Evolutionary conservation across 2,888 invertebrate genomes (phyloP).

Genomic region (Drosophila kanekoi): DNA sequence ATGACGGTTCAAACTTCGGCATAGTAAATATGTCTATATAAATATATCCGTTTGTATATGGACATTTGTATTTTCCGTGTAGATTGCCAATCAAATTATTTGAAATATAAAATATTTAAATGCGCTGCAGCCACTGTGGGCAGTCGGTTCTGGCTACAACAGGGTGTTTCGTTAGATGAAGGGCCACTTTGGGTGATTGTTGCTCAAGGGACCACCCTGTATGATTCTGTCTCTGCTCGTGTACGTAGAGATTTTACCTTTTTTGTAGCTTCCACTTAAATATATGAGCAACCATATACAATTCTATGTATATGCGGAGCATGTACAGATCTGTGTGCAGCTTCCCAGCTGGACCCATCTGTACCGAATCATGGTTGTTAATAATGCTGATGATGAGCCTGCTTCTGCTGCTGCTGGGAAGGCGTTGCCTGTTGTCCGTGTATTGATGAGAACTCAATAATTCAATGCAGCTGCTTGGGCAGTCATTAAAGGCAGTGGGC

Average conservation of each 20-base stretch:
- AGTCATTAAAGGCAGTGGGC: conserved; percentile 53
- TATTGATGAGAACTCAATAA: conserved; percentile 65
- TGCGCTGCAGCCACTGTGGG: conserved; percentile 47
- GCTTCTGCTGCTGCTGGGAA: conserved; percentile 10
- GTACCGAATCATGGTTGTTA: conserved; percentile 60
- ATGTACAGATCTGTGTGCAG: background rate
- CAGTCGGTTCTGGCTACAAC: background rate
- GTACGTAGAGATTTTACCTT: conserved; percentile 40
- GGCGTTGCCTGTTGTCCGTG: conserved; percentile 15
- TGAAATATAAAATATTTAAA: conserved; percentile 70
- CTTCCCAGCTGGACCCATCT: conserved; percentile 47
- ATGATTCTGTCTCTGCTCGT: background rate
- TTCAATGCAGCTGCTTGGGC: conserved; percentile 52
- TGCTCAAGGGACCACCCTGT: conserved; percentile 39
- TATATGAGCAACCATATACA: conserved; percentile 48
- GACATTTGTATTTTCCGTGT: conserved; percentile 32
- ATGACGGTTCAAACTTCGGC: background rate
- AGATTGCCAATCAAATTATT: conserved; percentile 77
- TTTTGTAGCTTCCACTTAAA: conserved; percentile 52
- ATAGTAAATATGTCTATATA: background rate
- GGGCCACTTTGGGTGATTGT: conserved; percentile 4
- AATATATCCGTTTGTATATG: background rate
- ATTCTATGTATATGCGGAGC: conserved; percentile 5
- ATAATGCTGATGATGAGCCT: conserved; percentile 53
- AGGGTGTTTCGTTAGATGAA: conserved; percentile 15